These are phyloP conservation scores for Zeuzera pyrina DNA, from an alignment of 2,888 invertebrate species.

Conservation along the genomic window DNA sequence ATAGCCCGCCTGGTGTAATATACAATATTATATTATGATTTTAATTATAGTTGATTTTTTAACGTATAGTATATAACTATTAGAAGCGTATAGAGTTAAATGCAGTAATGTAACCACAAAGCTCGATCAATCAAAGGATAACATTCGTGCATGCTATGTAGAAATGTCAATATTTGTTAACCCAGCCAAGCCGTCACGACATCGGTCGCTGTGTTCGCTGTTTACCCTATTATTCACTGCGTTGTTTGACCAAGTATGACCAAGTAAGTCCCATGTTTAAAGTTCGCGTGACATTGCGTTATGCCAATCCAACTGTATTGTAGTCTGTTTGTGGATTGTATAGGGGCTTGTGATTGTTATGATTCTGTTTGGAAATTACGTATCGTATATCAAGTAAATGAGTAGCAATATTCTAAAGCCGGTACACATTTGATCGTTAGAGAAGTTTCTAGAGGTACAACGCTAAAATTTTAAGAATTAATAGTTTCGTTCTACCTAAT, in stretches of 20 bases:
- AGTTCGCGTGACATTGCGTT: conserved; percentile 52
- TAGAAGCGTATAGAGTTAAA: too few species aligned
- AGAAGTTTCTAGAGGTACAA: too few species aligned
- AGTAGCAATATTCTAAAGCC: too few species aligned
- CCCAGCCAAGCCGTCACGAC: conserved; percentile 44
- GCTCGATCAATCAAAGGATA: conserved; percentile 65
- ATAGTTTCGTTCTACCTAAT: too few species aligned
- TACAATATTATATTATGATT: too few species aligned
- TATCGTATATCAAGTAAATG: too few species aligned
- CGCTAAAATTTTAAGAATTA: too few species aligned
- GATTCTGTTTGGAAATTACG: too few species aligned
- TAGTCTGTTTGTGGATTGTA: conserved; percentile 25
- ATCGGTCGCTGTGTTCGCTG: conserved; percentile 25
- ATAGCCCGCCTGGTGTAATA: too few species aligned
- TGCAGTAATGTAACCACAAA: conserved; percentile 21
- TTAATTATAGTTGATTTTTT: too few species aligned
- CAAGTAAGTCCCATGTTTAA: conserved; percentile 26
- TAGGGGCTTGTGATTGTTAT: conserved; percentile 22
- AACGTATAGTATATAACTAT: too few species aligned
- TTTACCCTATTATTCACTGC: conserved; percentile 64
- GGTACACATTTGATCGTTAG: too few species aligned
- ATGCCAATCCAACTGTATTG: conserved; percentile 42
- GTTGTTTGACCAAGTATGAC: conserved; percentile 48
- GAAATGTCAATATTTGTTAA: conserved; percentile 55
- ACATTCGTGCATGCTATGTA: conserved; percentile 40